Percentiles rank a stretch among this genome's conserved stretches.
Conservation (phyloP, 2,113 vertebrate species). For the Sialia sialis region DNA sequence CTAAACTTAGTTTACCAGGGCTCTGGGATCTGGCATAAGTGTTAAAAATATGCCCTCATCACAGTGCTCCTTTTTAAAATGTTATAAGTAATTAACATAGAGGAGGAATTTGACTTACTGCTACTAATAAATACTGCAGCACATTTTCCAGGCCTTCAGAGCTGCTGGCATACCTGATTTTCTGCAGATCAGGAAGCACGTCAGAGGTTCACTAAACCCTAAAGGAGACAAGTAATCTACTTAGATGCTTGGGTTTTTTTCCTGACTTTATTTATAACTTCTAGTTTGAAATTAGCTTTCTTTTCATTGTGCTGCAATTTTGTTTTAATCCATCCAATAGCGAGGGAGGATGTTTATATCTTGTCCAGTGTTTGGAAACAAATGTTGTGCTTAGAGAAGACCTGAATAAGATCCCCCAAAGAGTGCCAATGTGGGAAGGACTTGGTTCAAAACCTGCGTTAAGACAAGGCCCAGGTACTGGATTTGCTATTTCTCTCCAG, state of each 20-base stretch:
- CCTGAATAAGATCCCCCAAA: background rate
- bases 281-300: background rate
- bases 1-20: background rate
- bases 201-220: slow-evolving; percentile 3
- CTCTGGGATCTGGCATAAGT: background rate
- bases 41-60: background rate
- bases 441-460: background rate
- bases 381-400: background rate
- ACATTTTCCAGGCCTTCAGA: background rate
- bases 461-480: background rate
- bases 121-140: background rate
- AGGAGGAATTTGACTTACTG: background rate
- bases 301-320: background rate
- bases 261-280: slow-evolving; percentile 14
- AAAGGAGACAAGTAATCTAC: slow-evolving; percentile 7
- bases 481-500: background rate
- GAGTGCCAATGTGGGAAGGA: background rate
- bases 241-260: background rate
- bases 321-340: background rate
- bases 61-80: background rate
- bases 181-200: background rate
- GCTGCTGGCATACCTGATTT: background rate
- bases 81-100: background rate
- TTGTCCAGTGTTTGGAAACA: background rate
- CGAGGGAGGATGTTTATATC: background rate